Evolutionary conservation across 2,888 invertebrate genomes (phyloP), one percentile per base, ranked within the genome.

Genomic region (Rhagonycha fulva): DNA sequence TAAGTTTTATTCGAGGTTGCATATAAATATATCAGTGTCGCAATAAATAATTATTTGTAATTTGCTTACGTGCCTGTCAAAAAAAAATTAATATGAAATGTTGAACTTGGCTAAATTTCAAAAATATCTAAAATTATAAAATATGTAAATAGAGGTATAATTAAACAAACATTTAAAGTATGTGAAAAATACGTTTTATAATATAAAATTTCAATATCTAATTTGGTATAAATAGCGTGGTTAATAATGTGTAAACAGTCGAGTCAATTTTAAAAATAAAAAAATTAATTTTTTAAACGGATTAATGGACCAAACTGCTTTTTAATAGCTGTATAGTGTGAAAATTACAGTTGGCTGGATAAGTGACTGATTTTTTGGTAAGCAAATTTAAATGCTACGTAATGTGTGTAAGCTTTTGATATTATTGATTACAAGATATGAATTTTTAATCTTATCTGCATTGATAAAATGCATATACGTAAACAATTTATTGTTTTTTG

Each of bases 31-130:
- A 72, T 60, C 30, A 68, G 26, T 62, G 72, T 68, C 72, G 67
- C 62, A 68, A 24, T 68, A 61, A 72, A 68, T 72, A 72, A 72
- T 72, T 68, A 72, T 72, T 47, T 63, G 71, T 32, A 72, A 72
- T 72, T 72, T 72, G 71, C 71, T 67, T 72, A 62, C 72, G 28
- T 30, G 30, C 67, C 14, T 28, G 67, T 66, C 69, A 63, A 14
- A 14, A 76, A 76, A 76, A 74, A 66, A 28, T 71, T 74, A 68
- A 74, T 76, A 74, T 74, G 74, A 74, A 74, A 71, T 68, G 71
- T 77, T 73, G 62, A 74, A 74, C 63, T 77, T 77, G 77, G 77
- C 77, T 66, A 69, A 77, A 77, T 67, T 74, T 74, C 77, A 77
- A 77, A 73, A 72, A 68, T 72, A 74, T 74, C 77, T 77, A 77